Evolutionary conservation across 1,140 invertebrate genomes (phyloP).

Genomic region (Cotesia chilonis): DNA sequence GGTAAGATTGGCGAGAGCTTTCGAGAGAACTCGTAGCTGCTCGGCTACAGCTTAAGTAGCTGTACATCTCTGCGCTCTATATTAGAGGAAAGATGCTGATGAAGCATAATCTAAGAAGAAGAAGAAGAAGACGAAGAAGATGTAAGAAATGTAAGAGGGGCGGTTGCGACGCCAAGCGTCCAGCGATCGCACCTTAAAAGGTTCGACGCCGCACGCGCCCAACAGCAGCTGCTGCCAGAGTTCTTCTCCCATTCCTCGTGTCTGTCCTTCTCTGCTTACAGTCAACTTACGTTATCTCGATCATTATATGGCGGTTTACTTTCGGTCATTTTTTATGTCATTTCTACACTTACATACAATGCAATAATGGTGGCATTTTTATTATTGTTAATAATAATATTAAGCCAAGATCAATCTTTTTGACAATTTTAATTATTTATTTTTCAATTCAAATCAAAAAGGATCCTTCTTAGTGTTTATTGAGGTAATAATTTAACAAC

Average conservation of each 20-base stretch:
- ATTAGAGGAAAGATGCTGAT: conserved; percentile 8
- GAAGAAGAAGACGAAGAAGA: conserved; percentile 40
- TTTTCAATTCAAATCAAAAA: no score
- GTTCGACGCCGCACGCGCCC: conserved; percentile 66
- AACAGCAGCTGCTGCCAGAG: conserved; percentile 54
- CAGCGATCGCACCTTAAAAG: conserved; percentile 66
- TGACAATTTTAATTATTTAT: no score
- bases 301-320: background rate
- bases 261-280: conserved; percentile 3
- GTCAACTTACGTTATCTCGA: background rate
- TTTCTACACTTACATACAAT: no score
- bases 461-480: no score
- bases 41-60: background rate
- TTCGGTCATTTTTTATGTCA: no score
- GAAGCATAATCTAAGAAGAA: conserved; percentile 29
- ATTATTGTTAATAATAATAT: no score
- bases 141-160: conserved; percentile 37
- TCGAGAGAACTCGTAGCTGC: background rate
- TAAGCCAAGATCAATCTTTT: no score
- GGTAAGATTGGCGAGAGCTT: background rate
- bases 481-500: no score
- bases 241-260: conserved; percentile 19
- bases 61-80: background rate
- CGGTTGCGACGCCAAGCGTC: conserved; percentile 63
- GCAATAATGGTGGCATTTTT: no score